phyloP scores from a whole-genome alignment of 2,888 invertebrate species.

The Lithophane leautieri region DNA sequence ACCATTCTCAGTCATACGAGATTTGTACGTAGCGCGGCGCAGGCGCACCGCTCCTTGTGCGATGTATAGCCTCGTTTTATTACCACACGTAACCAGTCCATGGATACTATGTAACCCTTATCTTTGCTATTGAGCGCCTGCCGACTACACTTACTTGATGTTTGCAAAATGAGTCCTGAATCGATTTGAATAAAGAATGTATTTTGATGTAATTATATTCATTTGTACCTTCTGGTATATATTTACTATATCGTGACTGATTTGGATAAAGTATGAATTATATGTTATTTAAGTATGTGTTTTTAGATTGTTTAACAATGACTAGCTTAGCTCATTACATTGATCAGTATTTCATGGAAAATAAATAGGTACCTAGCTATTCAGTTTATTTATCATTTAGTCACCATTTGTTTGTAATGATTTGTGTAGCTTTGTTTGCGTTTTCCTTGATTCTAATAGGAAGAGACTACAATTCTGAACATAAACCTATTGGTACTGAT shows the following conservation, averaged over 20 bases:
- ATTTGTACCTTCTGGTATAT: conserved; percentile 10
- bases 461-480: conserved; percentile 12
- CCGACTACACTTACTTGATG: conserved; percentile 65
- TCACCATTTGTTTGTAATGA: conserved; percentile 36
- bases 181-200: conserved; percentile 42
- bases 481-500: not conserved
- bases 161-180: conserved; percentile 59
- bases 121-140: conserved; percentile 79
- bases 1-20: conserved; percentile 84
- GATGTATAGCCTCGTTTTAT: conserved; percentile 81
- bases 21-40: conserved; percentile 85
- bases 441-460: conserved; percentile 43
- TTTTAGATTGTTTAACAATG: conserved; percentile 11
- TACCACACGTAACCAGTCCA: conserved; percentile 81
- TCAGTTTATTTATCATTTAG: conserved; percentile 24
- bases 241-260: conserved; percentile 24
- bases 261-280: conserved; percentile 25
- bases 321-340: not conserved
- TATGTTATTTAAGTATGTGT: conserved; percentile 3
- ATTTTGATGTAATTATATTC: conserved; percentile 17
- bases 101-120: conserved; percentile 81
- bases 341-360: not conserved
- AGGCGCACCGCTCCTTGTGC: conserved; percentile 79
- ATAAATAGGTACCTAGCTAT: conserved; percentile 19
- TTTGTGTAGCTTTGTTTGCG: conserved; percentile 34